Evolutionary conservation across 1,140 invertebrate species (phyloP), one percentile per base, ranked within the genome.

Genomic region (Cepaea nemoralis): DNA sequence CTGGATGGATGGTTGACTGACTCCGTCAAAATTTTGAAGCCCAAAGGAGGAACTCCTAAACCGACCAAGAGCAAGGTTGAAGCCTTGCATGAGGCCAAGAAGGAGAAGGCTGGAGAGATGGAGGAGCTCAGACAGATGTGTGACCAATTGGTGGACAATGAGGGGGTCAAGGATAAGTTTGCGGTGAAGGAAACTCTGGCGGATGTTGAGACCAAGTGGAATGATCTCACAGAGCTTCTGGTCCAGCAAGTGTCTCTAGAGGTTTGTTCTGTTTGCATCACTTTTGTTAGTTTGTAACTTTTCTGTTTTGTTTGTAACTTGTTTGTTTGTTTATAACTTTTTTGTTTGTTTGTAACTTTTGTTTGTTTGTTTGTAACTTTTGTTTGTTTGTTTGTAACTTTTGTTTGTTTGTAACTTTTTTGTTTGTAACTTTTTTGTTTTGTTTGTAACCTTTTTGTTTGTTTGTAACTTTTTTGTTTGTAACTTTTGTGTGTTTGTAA

Each of bases 141-240:
- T n/a, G 84, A 84, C 37, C 33, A 85, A 8, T 79, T 91, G 35
- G 86, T 90, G 79, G 84, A 87, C 19, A 85, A 87, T 77, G 86
- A 87, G 16, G 69, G 87, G 1, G 88, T 90, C 6, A 84, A 83
- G 76, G 88, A 91, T 76, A 86, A 87, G 80, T 88, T 88, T 84
- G 86, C 84, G 0, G 71, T 90, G 55, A 87, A 88, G 74, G 89
- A 91, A 80, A 79, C 80, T 8, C 82, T 90, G n/a, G 86, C 87
- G 16, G 89, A 89, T 74, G 85, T 90, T 33, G 89, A 91, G 77
- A 80, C 80, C 6, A 90, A 91, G 71, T 91, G 91, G 91, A 89
- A 91, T 83, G 89, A 91, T 27, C 84, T 91, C 0, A 90, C 89
- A 3, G 90, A 91, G 77, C 83, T 89, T 39, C 85, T 91, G 0